Base-by-base conservation (phyloP, 1,140 invertebrate species). In the Akabosia matsudoensis region DNA sequence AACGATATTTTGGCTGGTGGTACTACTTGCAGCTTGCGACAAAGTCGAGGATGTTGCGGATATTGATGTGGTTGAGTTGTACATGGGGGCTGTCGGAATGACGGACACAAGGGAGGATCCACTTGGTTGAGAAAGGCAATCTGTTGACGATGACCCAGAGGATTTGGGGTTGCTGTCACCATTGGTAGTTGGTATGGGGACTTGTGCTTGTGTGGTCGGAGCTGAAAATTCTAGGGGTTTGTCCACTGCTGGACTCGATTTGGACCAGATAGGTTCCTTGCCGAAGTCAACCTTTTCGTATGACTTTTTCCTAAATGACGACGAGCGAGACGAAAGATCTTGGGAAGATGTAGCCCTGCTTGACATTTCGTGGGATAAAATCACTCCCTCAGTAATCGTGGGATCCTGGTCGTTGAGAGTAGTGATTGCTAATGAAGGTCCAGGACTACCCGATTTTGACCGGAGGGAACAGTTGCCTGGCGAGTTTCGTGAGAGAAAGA, bases 61-160 rank as follows among this genome's bases (percentile, higher is more conserved):
- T 22, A 70, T 51, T 33, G 54, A 71, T 2, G 73, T 3, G 18
- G 33, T n/a, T 2, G 33, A 84, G 71, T 88, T 90, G 0, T 90
- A 90, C 77, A 75, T 30, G 56, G 74, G 61, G 30, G 52, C 73
- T 79, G 33, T 61, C 33, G 37, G n/a, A n/a, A n/a, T n/a, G n/a
- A n/a, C n/a, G n/a, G n/a, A n/a, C n/a, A n/a, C n/a, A n/a, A n/a
- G n/a, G n/a, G n/a, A 28, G 54, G 54, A 56, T 16, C 22, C 22
- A 24, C 22, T 56, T 13, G 10, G 54, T 22, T 28, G 61, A 30
- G 3, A 67, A 16, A 67, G 22, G 10, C 24, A 67, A n/a, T 67
- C 61, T 30, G 28, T 67, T 24, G 61, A 67, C 28, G 61, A 67
- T 24, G 61, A 67, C 3, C 28, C 61, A 30, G 61, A 67, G 31